Evolutionary conservation across 2,797 vertebrate species (phyloP), one percentile per base, ranked within the genome.

Genomic region (Chromobotia macracanthus): DNA sequence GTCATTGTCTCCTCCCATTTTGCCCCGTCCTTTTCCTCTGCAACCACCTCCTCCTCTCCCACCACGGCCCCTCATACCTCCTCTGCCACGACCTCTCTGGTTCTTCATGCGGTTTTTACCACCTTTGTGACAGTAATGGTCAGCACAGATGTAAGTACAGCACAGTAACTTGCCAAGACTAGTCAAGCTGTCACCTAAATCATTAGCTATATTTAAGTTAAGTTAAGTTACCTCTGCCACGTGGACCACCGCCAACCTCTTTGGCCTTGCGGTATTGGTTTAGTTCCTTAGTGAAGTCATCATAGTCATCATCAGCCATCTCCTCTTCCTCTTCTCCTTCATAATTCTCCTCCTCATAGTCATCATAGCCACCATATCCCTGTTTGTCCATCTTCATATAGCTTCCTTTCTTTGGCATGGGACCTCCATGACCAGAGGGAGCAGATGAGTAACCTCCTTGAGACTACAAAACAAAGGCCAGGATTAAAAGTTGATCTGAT

Each of bases 361-460:
- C 95, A 0, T 97, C 95, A 0, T 97, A 98, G 86, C 93, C 89
- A 38, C 94, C 87, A 0, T 98, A 98, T 75, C 84, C 87, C 85
- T 94, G 94, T 90, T 96, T 95, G 11, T 98, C 97, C 94, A 95
- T 91, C 88, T 97, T 97, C 83, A 96, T 94, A 87, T 97, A 98
- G 69, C 87, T 53, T 35, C 88, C 88, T 80, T 93, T 98, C 88
- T 98, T 95, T 1, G 88, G 85, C 84, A 92, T 91, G 77, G 91
- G 56, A 64, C 91, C 84, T 0, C 91, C 84, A 10, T 94, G 89
- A 46, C 84, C 82, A 2, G 88, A 67, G 1, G 88, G 73, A 23
- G 93, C 90, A 0, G 92, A 84, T 0, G 90, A 83, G 7, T 94
- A 96, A 53, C 92, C 94, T 31, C 92, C 94, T 53, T 96, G 97